A percentile compares a stretch with the other conserved stretches of the same genome.
These are phyloP conservation scores for Cerceris rybyensis DNA, from an alignment of 2,888 invertebrate genomes.

Conservation along the genomic window DNA sequence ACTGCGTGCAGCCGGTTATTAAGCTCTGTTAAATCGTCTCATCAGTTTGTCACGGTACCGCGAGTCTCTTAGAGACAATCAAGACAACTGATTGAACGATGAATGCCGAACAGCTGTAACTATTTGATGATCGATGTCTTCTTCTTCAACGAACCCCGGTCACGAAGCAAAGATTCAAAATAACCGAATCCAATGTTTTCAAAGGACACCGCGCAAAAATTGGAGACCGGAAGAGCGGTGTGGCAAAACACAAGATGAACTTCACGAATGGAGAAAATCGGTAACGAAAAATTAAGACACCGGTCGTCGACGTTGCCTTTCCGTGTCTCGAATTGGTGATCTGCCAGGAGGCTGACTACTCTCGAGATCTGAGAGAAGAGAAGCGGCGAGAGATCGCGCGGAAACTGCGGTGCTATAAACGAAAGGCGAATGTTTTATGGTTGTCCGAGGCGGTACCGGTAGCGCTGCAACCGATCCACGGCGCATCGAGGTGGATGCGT, in stretches of 20 bases:
- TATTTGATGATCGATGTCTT: constrained; percentile 17
- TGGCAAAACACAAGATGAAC: no score
- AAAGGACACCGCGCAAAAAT: no score
- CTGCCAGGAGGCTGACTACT: no score
- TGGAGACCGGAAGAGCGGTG: no score
- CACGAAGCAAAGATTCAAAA: background rate
- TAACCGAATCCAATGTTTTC: no score
- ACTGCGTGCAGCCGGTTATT: constrained; percentile 2
- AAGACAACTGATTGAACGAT: constrained; percentile 34
- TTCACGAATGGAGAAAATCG: no score
- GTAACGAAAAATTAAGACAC: no score
- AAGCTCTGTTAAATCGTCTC: constrained; percentile 3
- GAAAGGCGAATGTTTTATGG: constrained; percentile 9
- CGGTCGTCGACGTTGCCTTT: no score
- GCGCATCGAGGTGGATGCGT: constrained; percentile 41
- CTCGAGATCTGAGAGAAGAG: background rate
- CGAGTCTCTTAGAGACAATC: constrained; percentile 21
- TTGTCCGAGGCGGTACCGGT: constrained; percentile 19
- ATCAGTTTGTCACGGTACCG: constrained; percentile 5
- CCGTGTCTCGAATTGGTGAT: no score
- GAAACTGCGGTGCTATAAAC: background rate
- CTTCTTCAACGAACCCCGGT: background rate
- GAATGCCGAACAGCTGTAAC: constrained; percentile 13
- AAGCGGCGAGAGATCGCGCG: background rate
- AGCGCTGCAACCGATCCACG: constrained; percentile 33